phyloP scores from a whole-genome alignment of 2,888 invertebrate genomes.

The Horisme vitalbata region DNA sequence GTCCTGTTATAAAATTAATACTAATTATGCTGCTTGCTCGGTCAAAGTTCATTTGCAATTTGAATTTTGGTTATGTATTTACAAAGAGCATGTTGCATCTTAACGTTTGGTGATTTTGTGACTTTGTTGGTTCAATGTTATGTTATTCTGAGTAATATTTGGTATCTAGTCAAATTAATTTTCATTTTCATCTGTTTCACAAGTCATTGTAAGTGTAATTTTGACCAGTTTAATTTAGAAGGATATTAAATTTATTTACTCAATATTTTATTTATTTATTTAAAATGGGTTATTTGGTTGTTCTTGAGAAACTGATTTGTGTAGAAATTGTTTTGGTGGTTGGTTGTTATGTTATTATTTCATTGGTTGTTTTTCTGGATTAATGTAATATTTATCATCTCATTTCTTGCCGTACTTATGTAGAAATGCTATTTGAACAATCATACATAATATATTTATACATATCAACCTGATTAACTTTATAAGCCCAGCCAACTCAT shows the following conservation, averaged over 20 bases:
- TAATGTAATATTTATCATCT: constrained; percentile 25
- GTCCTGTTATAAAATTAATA: constrained; percentile 27
- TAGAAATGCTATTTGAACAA: not conserved
- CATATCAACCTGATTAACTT: no score
- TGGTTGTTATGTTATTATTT: constrained; percentile 10
- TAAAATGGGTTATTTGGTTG: constrained; percentile 24
- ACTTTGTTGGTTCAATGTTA: constrained; percentile 5
- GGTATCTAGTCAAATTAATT: constrained; percentile 11
- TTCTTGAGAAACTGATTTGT: constrained; percentile 1
- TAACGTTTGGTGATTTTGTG: constrained; percentile 1
- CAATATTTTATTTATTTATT: constrained; percentile 16
- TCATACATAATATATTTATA: not conserved
- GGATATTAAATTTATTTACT: constrained; percentile 32
- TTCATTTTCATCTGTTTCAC: constrained; percentile 11
- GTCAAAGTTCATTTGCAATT: constrained; percentile 38
- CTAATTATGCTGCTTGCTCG: constrained; percentile 33
- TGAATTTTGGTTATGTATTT: constrained; percentile 4
- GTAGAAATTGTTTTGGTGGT: constrained; percentile 2
- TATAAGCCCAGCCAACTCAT: no score
- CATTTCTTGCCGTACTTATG: constrained; percentile 25
- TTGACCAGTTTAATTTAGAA: constrained; percentile 31
- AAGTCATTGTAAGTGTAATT: constrained; percentile 31
- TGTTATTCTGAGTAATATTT: not conserved
- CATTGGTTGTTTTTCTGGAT: constrained; percentile 7
- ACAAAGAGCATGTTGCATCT: constrained; percentile 17